These are phyloP conservation scores for Phenganax stokvisi DNA, from an alignment of 92 coral and sea anemone genomes.

Conservation along the genomic window DNA sequence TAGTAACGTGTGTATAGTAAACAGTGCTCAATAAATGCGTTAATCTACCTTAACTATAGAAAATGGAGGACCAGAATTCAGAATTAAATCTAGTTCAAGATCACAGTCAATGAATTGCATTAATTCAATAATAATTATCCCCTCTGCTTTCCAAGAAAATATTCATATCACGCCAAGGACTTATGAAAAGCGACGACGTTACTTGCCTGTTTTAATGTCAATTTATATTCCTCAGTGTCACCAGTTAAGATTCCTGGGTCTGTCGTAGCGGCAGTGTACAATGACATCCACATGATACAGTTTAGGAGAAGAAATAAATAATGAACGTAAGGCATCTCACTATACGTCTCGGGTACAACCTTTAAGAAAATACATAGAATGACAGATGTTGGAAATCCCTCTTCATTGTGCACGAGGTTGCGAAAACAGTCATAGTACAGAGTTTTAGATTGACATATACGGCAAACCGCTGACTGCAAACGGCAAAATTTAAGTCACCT, in stretches of 20 bases:
- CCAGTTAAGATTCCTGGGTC: conserved; percentile 81
- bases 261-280: conserved; percentile 63
- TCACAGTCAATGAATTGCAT: too few species aligned
- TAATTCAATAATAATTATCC: neutral
- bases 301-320: conserved; percentile 57
- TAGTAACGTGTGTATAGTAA: too few species aligned
- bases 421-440: neutral
- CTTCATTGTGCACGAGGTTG: too few species aligned
- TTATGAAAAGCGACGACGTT: neutral
- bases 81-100: too few species aligned
- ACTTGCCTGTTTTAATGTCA: conserved; percentile 80
- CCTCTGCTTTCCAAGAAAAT: too few species aligned
- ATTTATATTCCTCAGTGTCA: conserved; percentile 80
- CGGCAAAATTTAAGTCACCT: too few species aligned
- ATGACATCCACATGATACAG: conserved; percentile 74
- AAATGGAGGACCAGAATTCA: neutral
- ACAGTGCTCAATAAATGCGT: neutral
- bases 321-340: conserved; percentile 55
- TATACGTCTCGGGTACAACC: conserved; percentile 77
- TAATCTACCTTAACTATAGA: neutral
- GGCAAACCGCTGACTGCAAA: too few species aligned
- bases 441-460: too few species aligned
- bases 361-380: conserved; percentile 8
- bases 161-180: too few species aligned
- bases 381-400: too few species aligned